Conservation (phyloP, 2,797 vertebrate genomes). For the Takifugu ocellatus region DNA sequence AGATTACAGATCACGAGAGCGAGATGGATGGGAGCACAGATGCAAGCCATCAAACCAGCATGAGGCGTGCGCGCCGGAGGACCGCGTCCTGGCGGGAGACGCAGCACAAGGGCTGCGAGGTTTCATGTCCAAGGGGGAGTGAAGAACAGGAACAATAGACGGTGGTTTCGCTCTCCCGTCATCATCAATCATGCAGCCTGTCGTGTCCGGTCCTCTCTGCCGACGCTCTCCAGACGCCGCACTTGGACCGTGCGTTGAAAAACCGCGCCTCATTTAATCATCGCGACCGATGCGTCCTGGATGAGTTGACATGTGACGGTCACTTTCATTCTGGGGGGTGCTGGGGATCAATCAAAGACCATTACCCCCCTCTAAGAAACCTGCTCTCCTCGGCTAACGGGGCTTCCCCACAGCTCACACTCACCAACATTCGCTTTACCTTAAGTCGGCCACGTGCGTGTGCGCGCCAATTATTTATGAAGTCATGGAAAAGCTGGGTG, state of each 20-base stretch:
- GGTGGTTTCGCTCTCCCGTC: conserved; percentile 3
- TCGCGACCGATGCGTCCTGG: conserved; percentile 8
- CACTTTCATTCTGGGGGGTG: neutral
- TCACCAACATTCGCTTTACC: conserved; percentile 14
- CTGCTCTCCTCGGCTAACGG: neutral
- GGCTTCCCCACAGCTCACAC: conserved; percentile 6
- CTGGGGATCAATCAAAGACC: neutral
- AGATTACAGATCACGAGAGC: too few relatives aligned
- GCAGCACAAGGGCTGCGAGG: too few relatives aligned
- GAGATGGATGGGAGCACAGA: too few relatives aligned
- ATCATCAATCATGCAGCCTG: conserved; percentile 22
- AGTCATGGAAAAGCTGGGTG: conserved; percentile 24
- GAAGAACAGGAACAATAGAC: neutral
- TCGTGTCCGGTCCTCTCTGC: conserved; percentile 13
- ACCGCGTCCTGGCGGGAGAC: too few relatives aligned
- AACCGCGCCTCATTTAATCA: conserved; percentile 10
- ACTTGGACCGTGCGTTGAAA: conserved; percentile 19
- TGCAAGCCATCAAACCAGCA: too few relatives aligned
- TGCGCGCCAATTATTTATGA: conserved; percentile 22
- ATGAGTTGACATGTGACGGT: neutral
- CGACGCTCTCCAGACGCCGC: neutral
- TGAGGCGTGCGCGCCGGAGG: too few relatives aligned
- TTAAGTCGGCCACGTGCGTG: conserved; percentile 19
- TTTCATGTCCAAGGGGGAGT: too few relatives aligned
- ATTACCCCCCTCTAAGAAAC: neutral